phyloP scores from a whole-genome alignment of 2,888 invertebrate genomes.

The Andrena dorsata region DNA sequence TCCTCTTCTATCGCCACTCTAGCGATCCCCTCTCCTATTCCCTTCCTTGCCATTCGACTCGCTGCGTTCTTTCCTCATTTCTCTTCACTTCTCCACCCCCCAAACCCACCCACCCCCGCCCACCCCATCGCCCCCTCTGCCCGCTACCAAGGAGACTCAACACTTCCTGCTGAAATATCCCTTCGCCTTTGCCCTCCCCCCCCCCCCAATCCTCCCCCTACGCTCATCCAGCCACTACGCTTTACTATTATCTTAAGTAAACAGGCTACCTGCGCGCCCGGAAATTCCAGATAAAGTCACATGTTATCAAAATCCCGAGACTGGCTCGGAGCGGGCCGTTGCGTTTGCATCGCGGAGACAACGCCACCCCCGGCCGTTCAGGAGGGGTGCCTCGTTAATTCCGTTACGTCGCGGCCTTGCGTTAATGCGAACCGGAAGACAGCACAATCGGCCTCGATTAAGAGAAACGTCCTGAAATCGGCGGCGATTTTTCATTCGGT shows the following conservation, averaged over 20 bases:
- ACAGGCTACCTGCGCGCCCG: slow-evolving; percentile 81
- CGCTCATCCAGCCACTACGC: slow-evolving; percentile 71
- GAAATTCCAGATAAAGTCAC: slow-evolving; percentile 82
- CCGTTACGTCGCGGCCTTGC: slow-evolving; percentile 72
- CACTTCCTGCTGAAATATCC: slow-evolving; percentile 74
- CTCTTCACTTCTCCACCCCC: slow-evolving; percentile 38
- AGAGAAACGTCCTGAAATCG: slow-evolving; percentile 15
- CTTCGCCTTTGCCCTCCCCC: slow-evolving; percentile 35
- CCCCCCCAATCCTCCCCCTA: slow-evolving; percentile 58
- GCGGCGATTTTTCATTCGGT: slow-evolving; percentile 16
- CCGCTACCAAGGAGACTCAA: slow-evolving; percentile 51
- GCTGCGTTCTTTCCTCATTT: slow-evolving; percentile 44
- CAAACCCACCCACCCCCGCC: too few relatives aligned
- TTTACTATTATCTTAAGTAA: slow-evolving; percentile 83
- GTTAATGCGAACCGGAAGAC: slow-evolving; percentile 57
- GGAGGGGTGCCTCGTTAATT: slow-evolving; percentile 71
- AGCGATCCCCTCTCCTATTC: slow-evolving; percentile 11
- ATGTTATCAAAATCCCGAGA: slow-evolving; percentile 81
- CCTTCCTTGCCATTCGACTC: slow-evolving; percentile 23
- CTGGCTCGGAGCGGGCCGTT: slow-evolving; percentile 53
- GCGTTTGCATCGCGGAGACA: slow-evolving; percentile 46
- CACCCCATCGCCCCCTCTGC: background rate
- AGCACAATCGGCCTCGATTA: slow-evolving; percentile 55
- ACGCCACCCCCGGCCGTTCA: slow-evolving; percentile 1
- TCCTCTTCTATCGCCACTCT: slow-evolving; percentile 14